Conservation (phyloP, 2,888 invertebrate genomes). For the Cyclophora albipunctata region DNA sequence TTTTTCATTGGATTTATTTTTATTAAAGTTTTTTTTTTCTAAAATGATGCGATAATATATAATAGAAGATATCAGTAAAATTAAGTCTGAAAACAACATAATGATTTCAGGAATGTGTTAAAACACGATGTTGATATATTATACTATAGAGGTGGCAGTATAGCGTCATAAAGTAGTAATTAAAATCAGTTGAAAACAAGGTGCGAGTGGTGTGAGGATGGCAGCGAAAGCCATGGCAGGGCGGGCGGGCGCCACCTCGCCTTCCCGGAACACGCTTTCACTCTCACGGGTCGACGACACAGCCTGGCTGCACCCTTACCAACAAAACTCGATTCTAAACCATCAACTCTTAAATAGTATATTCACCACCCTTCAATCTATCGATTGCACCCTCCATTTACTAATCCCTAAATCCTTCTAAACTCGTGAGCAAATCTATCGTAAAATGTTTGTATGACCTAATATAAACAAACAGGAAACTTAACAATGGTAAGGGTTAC, state of each 20-base stretch:
- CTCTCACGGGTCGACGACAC: conserved; percentile 72
- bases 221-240: conserved; percentile 68
- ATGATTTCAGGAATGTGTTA: too few relatives aligned
- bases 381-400: too few relatives aligned
- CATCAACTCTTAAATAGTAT: conserved; percentile 5
- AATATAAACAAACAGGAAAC: too few relatives aligned
- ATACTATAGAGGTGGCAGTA: conserved; percentile 1
- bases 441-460: too few relatives aligned
- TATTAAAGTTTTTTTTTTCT: too few relatives aligned
- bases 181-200: conserved; percentile 53
- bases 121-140: too few relatives aligned
- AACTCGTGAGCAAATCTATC: too few relatives aligned
- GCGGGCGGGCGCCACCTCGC: conserved; percentile 48
- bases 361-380: not conserved
- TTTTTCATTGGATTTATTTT: too few relatives aligned
- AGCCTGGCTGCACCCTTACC: conserved; percentile 59
- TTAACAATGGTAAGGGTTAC: conserved; percentile 41
- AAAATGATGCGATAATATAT: too few relatives aligned
- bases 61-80: too few relatives aligned
- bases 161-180: conserved; percentile 29
- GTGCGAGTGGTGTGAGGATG: conserved; percentile 61
- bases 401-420: too few relatives aligned
- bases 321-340: conserved; percentile 34
- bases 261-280: conserved; percentile 71
- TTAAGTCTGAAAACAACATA: too few relatives aligned